phyloP scores from a whole-genome alignment of 1,140 invertebrate genomes.

The Bombus confusus region DNA sequence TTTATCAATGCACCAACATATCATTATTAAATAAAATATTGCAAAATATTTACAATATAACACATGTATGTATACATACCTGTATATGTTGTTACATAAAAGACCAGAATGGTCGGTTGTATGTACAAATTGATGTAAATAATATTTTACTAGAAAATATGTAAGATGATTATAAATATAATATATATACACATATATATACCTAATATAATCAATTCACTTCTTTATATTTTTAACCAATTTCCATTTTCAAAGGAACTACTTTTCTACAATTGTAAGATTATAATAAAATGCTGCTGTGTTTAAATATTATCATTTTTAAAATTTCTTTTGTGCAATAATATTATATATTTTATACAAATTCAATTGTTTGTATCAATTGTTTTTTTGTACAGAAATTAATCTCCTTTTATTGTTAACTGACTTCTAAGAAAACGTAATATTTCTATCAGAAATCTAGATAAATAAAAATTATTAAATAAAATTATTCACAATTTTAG shows the following conservation, averaged over 20 bases:
- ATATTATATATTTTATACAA: not conserved
- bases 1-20: constrained; percentile 7
- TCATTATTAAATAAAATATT: constrained; percentile 26
- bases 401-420: not conserved
- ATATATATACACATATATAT: constrained; percentile 59
- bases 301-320: not conserved
- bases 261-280: not conserved
- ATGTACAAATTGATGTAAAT: constrained; percentile 71
- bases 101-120: constrained; percentile 5
- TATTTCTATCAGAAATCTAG: not conserved
- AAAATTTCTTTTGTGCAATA: not conserved
- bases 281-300: not conserved
- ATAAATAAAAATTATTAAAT: not conserved
- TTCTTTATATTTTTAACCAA: not conserved
- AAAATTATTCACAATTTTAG: not conserved
- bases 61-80: not conserved
- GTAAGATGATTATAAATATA: constrained; percentile 51
- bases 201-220: constrained; percentile 32
- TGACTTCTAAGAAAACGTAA: not conserved
- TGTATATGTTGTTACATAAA: constrained; percentile 17
- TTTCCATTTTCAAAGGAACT: not conserved
- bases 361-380: not conserved
- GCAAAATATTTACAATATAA: constrained; percentile 20
- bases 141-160: constrained; percentile 62
- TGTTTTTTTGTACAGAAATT: not conserved